Percentiles rank a stretch among this genome's conserved stretches.
These are phyloP conservation scores for Matsumyia berberina DNA, from an alignment of 2,888 invertebrate genomes.

Conservation along the genomic window DNA sequence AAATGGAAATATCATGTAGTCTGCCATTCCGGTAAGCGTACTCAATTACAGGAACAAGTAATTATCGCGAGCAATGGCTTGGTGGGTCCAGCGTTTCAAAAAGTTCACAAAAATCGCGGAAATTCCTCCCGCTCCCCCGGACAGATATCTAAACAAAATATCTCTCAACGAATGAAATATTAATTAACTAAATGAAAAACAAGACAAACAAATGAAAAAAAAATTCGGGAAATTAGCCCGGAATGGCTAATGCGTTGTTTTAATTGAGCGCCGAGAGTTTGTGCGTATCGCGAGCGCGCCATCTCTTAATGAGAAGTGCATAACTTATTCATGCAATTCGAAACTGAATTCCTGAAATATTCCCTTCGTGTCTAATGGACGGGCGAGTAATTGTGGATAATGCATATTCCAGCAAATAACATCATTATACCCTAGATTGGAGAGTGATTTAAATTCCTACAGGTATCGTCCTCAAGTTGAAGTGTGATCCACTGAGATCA, in stretches of 20 bases:
- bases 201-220: constrained; percentile 14
- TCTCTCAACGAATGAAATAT: constrained; percentile 62
- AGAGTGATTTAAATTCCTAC: neutral
- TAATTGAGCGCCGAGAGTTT: constrained; percentile 63
- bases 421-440: constrained; percentile 16
- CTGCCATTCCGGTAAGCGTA: constrained; percentile 66
- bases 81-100: neutral
- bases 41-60: constrained; percentile 64
- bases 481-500: too few relatives aligned
- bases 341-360: constrained; percentile 68
- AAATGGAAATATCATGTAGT: constrained; percentile 74
- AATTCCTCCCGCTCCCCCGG: neutral
- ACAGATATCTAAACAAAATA: constrained; percentile 30
- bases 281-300: constrained; percentile 18
- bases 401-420: constrained; percentile 33
- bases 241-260: constrained; percentile 71
- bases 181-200: constrained; percentile 70
- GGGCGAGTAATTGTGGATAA: constrained; percentile 34
- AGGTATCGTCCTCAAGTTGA: neutral
- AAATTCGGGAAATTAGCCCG: constrained; percentile 41
- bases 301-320: constrained; percentile 61
- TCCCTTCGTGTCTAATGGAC: constrained; percentile 59
- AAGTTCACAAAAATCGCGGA: constrained; percentile 24
- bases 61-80: constrained; percentile 39
- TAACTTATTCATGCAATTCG: constrained; percentile 73